These are phyloP conservation scores for Poecilia gillii DNA, from an alignment of 2,797 vertebrate genomes.

Conservation along the genomic window DNA sequence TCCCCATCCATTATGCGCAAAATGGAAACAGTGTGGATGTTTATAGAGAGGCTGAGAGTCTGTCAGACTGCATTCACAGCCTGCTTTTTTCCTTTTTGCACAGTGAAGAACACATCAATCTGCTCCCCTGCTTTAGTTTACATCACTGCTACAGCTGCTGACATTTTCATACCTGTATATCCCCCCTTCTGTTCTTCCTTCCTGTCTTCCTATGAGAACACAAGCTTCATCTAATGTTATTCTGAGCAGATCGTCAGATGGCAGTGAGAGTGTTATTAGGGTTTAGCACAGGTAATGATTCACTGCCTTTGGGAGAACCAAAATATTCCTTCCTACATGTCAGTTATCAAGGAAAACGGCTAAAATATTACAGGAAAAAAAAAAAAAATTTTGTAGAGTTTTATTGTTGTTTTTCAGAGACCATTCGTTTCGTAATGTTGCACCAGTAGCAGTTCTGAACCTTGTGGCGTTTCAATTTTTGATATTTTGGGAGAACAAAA, in stretches of 20 bases:
- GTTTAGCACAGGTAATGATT: background rate
- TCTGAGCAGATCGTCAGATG: background rate
- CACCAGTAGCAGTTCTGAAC: background rate
- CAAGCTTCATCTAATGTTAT: slow-evolving; percentile 14
- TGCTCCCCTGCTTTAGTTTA: slow-evolving; percentile 31
- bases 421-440: too few relatives aligned
- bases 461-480: background rate
- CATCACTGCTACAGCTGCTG: slow-evolving; percentile 39
- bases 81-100: slow-evolving; percentile 55
- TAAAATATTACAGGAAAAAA: background rate
- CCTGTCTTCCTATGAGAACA: background rate
- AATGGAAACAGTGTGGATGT: slow-evolving; percentile 41
- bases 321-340: background rate
- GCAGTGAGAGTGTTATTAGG: background rate
- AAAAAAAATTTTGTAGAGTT: too few relatives aligned
- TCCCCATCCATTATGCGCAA: slow-evolving; percentile 38
- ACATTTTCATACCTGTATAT: slow-evolving; percentile 28
- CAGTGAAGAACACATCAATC: slow-evolving; percentile 60
- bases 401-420: too few relatives aligned
- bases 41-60: slow-evolving; percentile 28
- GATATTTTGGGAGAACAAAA: background rate
- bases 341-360: background rate
- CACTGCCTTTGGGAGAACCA: background rate
- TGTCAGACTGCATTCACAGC: slow-evolving; percentile 42
- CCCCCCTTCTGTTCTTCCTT: slow-evolving; percentile 19